Conservation (phyloP, 2,113 vertebrate species). For the Pedetes capensis region DNA sequence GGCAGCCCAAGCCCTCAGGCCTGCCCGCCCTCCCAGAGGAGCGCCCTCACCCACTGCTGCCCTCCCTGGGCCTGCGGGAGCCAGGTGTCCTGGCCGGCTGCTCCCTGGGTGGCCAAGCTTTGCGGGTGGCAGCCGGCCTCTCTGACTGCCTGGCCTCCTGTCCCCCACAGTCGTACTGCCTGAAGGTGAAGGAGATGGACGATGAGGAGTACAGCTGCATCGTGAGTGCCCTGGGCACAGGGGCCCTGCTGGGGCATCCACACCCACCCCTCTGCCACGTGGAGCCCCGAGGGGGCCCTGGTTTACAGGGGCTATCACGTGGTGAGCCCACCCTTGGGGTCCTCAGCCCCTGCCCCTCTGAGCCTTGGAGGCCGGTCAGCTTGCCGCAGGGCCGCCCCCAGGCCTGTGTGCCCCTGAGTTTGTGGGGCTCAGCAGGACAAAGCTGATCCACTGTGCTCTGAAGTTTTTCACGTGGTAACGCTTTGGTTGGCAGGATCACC, state of each 20-base stretch:
- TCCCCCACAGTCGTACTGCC: conserved; percentile 92
- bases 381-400: accelerated
- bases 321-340: too few species aligned
- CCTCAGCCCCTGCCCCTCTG: background rate
- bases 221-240: conserved; percentile 84
- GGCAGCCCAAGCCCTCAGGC: background rate
- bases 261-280: accelerated
- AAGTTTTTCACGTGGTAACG: too few species aligned
- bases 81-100: background rate
- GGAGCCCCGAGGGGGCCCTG: background rate
- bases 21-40: background rate
- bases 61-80: background rate
- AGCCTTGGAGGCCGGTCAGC: background rate
- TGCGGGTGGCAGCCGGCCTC: background rate
- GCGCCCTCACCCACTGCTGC: too few species aligned
- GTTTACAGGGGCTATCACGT: background rate
- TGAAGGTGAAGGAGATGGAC: conserved; percentile 99
- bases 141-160: background rate
- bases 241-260: accelerated
- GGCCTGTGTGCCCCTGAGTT: background rate
- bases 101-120: background rate
- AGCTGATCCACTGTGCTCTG: background rate
- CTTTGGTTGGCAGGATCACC: background rate
- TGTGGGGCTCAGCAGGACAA: background rate
- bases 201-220: conserved; percentile 99